phyloP scores from a whole-genome alignment of 1,140 invertebrate genomes.

The Zaprionus ornatus region DNA sequence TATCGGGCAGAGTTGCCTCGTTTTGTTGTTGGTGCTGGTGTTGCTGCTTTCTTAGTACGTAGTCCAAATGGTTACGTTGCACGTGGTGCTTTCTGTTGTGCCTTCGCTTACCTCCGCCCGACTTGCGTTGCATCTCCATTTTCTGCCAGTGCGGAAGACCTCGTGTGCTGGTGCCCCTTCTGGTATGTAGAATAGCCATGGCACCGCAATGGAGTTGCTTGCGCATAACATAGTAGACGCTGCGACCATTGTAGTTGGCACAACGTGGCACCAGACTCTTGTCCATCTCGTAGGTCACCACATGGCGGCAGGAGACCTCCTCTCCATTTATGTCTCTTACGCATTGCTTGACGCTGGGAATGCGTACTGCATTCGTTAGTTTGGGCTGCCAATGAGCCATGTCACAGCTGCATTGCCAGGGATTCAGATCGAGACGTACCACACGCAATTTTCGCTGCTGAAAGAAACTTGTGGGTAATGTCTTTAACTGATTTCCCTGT shows the following conservation, averaged over 20 bases:
- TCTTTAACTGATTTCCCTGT: constrained; percentile 86
- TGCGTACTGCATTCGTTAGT: constrained; percentile 84
- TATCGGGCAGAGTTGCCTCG: not conserved
- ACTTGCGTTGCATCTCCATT: constrained; percentile 26
- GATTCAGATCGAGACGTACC: constrained; percentile 86
- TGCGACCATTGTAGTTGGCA: constrained; percentile 86
- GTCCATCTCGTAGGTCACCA: constrained; percentile 84
- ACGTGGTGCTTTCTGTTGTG: not conserved
- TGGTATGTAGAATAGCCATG: constrained; percentile 20
- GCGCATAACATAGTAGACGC: constrained; percentile 85
- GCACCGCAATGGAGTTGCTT: constrained; percentile 63
- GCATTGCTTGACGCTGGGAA: constrained; percentile 74
- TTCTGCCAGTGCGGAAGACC: constrained; percentile 60
- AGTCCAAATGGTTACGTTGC: constrained; percentile 30
- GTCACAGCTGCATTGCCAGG: constrained; percentile 88
- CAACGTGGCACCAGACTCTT: constrained; percentile 87
- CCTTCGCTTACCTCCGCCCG: not conserved
- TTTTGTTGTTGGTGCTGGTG: constrained; percentile 7
- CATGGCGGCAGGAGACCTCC: constrained; percentile 66
- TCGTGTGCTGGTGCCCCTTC: constrained; percentile 9
- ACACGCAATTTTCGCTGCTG: constrained; percentile 85
- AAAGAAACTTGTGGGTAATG: constrained; percentile 86
- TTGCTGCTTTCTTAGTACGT: constrained; percentile 10
- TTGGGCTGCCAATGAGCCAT: constrained; percentile 87
- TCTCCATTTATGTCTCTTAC: constrained; percentile 69